phyloP scores from a whole-genome alignment of 1,140 invertebrate genomes.

The Drosophila punjabiensis region DNA sequence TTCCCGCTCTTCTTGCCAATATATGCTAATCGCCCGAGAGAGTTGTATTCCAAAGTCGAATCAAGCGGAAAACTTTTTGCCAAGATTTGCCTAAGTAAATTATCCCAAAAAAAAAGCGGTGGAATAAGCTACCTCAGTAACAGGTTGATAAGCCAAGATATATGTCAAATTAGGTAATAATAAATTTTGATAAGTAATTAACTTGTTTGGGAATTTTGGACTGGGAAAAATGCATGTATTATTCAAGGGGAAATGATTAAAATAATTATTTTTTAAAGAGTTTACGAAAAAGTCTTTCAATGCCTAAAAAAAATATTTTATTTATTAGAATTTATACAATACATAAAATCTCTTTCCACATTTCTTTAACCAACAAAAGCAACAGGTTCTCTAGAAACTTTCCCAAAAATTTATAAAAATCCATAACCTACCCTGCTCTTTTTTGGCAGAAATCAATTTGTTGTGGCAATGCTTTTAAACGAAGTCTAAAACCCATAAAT shows the following conservation, averaged over 20 bases:
- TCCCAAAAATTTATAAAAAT: not conserved
- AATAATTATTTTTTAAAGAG: not conserved
- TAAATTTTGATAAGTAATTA: not conserved
- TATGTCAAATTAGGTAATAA: not conserved
- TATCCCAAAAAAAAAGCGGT: slow-evolving; percentile 16
- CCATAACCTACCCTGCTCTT: not conserved
- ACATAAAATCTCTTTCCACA: not conserved
- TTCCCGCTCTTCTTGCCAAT: slow-evolving; percentile 6
- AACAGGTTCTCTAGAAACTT: slow-evolving; percentile 14
- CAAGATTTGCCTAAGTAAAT: slow-evolving; percentile 34
- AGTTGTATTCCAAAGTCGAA: slow-evolving; percentile 14
- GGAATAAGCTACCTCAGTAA: not conserved
- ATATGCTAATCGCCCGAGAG: slow-evolving; percentile 44
- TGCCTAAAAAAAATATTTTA: not conserved
- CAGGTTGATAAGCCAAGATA: not conserved
- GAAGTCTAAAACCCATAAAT: slow-evolving; percentile 15
- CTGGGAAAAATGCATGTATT: not conserved
- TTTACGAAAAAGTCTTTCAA: not conserved
- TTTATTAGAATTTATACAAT: not conserved
- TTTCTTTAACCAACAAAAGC: not conserved
- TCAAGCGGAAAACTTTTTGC: slow-evolving; percentile 30
- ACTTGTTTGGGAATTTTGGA: not conserved
- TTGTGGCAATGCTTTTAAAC: not conserved
- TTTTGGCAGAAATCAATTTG: slow-evolving; percentile 15
- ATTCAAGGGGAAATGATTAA: not conserved